Base-by-base conservation (phyloP, 1,140 invertebrate species). In the Drosophila lowei region DNA sequence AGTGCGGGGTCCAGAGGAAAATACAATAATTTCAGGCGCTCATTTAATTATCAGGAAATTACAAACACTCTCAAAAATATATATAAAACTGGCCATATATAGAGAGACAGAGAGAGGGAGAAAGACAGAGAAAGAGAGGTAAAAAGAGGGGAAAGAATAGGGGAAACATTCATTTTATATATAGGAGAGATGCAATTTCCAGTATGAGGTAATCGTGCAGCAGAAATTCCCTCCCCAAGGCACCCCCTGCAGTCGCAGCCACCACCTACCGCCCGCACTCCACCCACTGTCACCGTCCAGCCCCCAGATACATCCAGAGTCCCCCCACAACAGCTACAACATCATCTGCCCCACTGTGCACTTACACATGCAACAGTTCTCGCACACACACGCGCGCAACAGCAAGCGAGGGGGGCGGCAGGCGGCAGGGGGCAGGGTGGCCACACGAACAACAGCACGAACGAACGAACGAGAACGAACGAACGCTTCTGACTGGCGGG, bases 401-500 rank as follows among this genome's bases (percentile, higher is more conserved):
- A 83, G 44, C 18, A 47, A 58, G 11, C 8, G 30, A 8, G 8
- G 3, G 30, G 28, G 1, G 7, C 1, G 8, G n/a, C n/a, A n/a
- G n/a, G n/a, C n/a, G 28, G 28, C 7, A 8, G 8, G 8, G 8
- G 30, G 8, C 28, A 30, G 30, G 30, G 30, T 16, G 13, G 23
- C 4, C 23, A 25, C 23, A 25, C 23, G 23, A 25, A 25, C 23
- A 25, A 25, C 23, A 42, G 23, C 5, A 18, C n/a, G 30, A 16
- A 21, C n/a, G 15, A 30, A 38, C 11, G 48, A 15, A 34, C 30
- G 34, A 16, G 34, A 16, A 50, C 18, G 25, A 81, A 79, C 74
- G 83, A 78, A 79, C 66, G 83, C 59, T 86, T 85, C 83, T 90
- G 86, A 90, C 86, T 90, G 86, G 86, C 88, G 86, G 86, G 88